Base-by-base conservation (phyloP, 1,140 invertebrate genomes). In the Protaetia brevitarsis region DNA sequence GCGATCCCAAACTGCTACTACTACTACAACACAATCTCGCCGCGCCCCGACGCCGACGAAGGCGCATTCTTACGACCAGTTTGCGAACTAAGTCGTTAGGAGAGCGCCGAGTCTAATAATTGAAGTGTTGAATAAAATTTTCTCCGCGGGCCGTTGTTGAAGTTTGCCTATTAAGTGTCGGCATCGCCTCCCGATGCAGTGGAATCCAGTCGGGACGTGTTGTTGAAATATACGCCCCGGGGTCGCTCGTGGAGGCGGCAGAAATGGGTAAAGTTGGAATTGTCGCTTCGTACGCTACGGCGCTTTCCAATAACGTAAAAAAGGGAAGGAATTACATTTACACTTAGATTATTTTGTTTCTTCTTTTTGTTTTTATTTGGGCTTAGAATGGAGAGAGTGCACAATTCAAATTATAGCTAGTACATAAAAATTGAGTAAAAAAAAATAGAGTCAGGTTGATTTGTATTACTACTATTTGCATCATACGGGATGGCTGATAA, bases 81-180 rank as follows among this genome's bases (percentile, higher is more conserved):
- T 51, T 51, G 41, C 41, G 41, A 51, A 51, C 41, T 23, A 23
- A 51, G 21, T 23, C 41, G 37, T 41, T 41, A 41, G n/a, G n/a
- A 16, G 13, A 41, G 41, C 19, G n/a, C n/a, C n/a, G 16, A 51
- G 41, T 51, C 41, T 19, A 51, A 51, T 51, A 51, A 51, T 51
- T 51, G 41, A 51, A 51, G 41, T 51, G 41, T 51, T 51, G 41
- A 51, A 51, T 51, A 51, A 51, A 51, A 51, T 51, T 51, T 51
- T 51, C 41, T 51, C 41, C 41, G n/a, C n/a, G 41, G 41, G 11
- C 41, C 19, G 41, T 51, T n/a, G n/a, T n/a, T 51, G 41, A 51
- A 51, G 41, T 51, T 51, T 51, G 41, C 41, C 41, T 51, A 51
- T 51, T 51, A 51, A 19, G 41, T 51, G 41, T 51, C 26, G 41